phyloP scores from a whole-genome alignment of 2,888 invertebrate genomes.

The Cheilosia urbana region DNA sequence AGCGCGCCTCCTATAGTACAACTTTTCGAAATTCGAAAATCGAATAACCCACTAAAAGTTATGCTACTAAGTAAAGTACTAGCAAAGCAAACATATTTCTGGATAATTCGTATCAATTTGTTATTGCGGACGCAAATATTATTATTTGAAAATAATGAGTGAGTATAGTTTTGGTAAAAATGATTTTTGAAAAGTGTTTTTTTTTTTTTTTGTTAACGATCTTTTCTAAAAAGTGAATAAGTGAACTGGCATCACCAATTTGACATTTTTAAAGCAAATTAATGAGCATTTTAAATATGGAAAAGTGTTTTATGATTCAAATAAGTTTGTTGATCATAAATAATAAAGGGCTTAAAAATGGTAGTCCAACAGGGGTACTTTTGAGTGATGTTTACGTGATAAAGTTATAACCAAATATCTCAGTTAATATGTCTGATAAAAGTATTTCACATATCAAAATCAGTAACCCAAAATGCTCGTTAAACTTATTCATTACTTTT shows the following conservation, averaged over 20 bases:
- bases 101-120: slow-evolving; percentile 70
- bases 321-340: no score
- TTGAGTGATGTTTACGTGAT: no score
- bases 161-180: slow-evolving; percentile 48
- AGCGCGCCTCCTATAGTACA: slow-evolving; percentile 70
- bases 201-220: not conserved
- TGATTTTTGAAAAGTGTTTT: not conserved
- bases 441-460: no score
- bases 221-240: not conserved
- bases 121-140: slow-evolving; percentile 68
- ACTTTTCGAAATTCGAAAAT: slow-evolving; percentile 56
- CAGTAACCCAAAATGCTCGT: no score
- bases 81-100: slow-evolving; percentile 65
- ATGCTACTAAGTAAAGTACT: slow-evolving; percentile 68
- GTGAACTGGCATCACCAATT: not conserved
- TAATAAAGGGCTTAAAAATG: no score
- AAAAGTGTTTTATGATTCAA: no score
- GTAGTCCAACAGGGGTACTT: no score
- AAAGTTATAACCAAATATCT: no score
- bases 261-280: no score
- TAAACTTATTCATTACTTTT: no score
- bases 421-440: no score
- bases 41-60: slow-evolving; percentile 56
- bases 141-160: slow-evolving; percentile 70
- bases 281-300: no score